A percentile compares a stretch with the other conserved stretches of the same genome.
These are phyloP conservation scores for Podarcis muralis DNA, from an alignment of 2,113 vertebrate species.

Conservation along the genomic window DNA sequence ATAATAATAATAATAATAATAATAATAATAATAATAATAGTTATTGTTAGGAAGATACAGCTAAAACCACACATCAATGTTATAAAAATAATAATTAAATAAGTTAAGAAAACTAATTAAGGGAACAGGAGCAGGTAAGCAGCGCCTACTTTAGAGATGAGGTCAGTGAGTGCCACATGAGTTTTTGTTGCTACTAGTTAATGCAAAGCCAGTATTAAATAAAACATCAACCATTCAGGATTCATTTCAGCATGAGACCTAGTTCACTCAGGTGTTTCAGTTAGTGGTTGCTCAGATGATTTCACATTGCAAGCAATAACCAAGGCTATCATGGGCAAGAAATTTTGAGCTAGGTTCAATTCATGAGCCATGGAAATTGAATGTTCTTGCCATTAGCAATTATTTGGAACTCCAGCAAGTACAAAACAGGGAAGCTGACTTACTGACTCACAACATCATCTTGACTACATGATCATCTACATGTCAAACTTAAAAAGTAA, in stretches of 20 bases:
- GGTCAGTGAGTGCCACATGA: too few relatives aligned
- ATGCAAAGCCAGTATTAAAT: background rate
- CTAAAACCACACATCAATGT: too few relatives aligned
- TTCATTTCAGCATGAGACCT: background rate
- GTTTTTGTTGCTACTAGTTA: background rate
- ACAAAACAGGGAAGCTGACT: background rate
- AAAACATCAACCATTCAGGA: background rate
- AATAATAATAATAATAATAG: too few relatives aligned
- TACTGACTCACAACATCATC: background rate
- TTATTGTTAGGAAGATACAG: too few relatives aligned
- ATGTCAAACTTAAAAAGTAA: background rate
- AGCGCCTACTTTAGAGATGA: background rate
- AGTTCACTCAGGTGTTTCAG: background rate
- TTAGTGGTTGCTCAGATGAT: background rate
- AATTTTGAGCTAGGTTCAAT: background rate
- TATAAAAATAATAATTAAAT: too few relatives aligned
- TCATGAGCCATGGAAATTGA: background rate
- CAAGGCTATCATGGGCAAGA: background rate
- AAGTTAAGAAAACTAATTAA: background rate
- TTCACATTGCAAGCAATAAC: background rate
- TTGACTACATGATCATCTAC: background rate
- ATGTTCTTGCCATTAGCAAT: background rate
- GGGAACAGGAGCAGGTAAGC: background rate
- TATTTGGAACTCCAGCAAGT: background rate
- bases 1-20: too few relatives aligned